Conservation (phyloP, 2,113 vertebrate genomes). For the Gnathonemus echidnorhynchus region DNA sequence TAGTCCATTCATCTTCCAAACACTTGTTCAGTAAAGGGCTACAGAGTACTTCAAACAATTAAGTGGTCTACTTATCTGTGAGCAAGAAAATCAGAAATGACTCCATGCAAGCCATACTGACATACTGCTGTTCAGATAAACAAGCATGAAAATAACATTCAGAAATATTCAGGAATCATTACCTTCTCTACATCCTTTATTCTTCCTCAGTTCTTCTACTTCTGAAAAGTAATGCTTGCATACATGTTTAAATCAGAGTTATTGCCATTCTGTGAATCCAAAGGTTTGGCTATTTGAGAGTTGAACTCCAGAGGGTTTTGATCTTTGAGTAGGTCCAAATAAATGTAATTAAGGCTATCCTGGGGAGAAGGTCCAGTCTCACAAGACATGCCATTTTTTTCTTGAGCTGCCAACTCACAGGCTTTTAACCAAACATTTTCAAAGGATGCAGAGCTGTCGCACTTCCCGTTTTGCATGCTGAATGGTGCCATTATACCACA, state of each 20-base stretch:
- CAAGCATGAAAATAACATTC: background rate
- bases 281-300: constrained; percentile 41
- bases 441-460: constrained; percentile 77
- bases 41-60: background rate
- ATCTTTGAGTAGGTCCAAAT: constrained; percentile 74
- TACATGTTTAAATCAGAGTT: constrained; percentile 65
- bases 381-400: constrained; percentile 27
- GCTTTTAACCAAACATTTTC: constrained; percentile 77
- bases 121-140: background rate
- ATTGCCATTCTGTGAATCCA: constrained; percentile 46
- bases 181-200: constrained; percentile 60
- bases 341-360: constrained; percentile 80
- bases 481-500: constrained; percentile 33
- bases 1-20: background rate
- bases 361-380: constrained; percentile 39
- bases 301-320: constrained; percentile 47
- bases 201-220: constrained; percentile 58
- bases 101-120: background rate
- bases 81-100: background rate
- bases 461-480: constrained; percentile 61
- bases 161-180: constrained; percentile 3
- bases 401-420: constrained; percentile 41
- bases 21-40: background rate
- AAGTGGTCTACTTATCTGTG: background rate
- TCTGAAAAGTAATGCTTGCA: constrained; percentile 80